Conservation (phyloP, 2,888 invertebrate genomes). For the Plutella xylostella region DNA sequence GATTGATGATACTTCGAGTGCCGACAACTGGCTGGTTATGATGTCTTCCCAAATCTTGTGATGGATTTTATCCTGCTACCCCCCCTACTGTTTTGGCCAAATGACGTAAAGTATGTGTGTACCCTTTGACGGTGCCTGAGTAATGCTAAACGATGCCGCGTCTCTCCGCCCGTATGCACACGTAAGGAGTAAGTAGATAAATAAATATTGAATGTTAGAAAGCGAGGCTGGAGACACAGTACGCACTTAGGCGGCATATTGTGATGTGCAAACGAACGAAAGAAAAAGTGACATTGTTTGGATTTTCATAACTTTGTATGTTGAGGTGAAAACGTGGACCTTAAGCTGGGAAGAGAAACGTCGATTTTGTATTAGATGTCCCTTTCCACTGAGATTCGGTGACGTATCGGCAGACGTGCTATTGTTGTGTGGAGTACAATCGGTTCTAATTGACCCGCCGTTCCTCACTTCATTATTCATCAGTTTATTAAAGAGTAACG, state of each 20-base stretch:
- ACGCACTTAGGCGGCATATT: conserved; percentile 36
- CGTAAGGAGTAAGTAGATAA: conserved; percentile 65
- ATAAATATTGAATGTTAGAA: conserved; percentile 67
- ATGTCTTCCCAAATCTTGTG: conserved; percentile 55
- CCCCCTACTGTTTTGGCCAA: conserved; percentile 45
- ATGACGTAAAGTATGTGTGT: conserved; percentile 50
- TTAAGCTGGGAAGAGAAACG: background rate
- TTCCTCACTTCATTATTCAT: no score
- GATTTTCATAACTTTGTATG: conserved; percentile 42
- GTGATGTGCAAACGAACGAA: conserved; percentile 60
- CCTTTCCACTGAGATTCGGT: no score
- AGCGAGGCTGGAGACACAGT: conserved; percentile 57
- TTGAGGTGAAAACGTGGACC: conserved; percentile 19
- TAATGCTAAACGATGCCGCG: conserved; percentile 42
- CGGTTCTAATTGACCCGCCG: no score
- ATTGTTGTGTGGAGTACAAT: no score
- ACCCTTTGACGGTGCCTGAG: conserved; percentile 40
- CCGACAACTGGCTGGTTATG: conserved; percentile 54
- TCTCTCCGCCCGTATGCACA: conserved; percentile 21
- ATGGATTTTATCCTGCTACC: conserved; percentile 60
- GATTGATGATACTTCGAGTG: conserved; percentile 32
- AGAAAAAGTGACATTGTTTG: conserved; percentile 67
- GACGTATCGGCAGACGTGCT: no score
- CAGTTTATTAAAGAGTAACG: no score
- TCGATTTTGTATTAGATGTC: no score